phyloP scores from a whole-genome alignment of 2,113 vertebrate genomes.

The Lasiurus borealis region DNA sequence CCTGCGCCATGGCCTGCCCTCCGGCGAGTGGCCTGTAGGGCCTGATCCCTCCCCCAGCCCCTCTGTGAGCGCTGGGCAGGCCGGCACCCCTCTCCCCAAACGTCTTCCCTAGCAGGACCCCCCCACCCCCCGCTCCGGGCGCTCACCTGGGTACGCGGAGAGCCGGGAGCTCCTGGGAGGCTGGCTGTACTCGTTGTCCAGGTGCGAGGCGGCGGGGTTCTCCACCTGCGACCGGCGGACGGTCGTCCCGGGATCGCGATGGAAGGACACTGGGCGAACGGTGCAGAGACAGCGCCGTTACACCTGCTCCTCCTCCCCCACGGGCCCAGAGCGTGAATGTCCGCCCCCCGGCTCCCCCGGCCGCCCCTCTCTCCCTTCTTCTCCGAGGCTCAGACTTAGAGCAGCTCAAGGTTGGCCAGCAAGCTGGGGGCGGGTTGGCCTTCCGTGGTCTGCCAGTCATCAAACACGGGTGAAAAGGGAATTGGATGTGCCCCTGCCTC shows the following conservation, averaged over 20 bases:
- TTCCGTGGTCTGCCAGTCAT: background rate
- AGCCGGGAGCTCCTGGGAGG: slow-evolving; percentile 71
- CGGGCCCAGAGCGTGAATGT: too few relatives aligned
- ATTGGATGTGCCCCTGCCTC: rapidly evolving
- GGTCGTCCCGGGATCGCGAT: slow-evolving; percentile 78
- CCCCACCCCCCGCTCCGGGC: background rate
- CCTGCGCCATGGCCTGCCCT: background rate
- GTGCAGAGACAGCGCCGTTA: background rate
- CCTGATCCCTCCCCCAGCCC: background rate
- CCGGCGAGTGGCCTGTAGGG: background rate
- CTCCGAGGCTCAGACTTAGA: background rate
- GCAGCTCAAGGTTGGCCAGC: too few relatives aligned
- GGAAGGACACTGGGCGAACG: slow-evolving; percentile 85
- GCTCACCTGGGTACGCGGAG: slow-evolving; percentile 84
- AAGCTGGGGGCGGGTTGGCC: too few relatives aligned
- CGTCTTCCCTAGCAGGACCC: background rate
- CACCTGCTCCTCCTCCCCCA: background rate
- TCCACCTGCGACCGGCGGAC: slow-evolving; percentile 68
- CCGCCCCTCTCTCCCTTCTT: background rate
- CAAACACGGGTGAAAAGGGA: background rate
- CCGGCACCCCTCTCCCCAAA: background rate
- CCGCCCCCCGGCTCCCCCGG: background rate
- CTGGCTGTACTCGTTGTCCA: slow-evolving; percentile 84
- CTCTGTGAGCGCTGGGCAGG: background rate
- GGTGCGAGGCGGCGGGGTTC: background rate